Percentiles rank a stretch among this genome's conserved stretches.
phyloP scores from a whole-genome alignment of 2,888 invertebrate genomes.

The Tricholauxania praeusta region DNA sequence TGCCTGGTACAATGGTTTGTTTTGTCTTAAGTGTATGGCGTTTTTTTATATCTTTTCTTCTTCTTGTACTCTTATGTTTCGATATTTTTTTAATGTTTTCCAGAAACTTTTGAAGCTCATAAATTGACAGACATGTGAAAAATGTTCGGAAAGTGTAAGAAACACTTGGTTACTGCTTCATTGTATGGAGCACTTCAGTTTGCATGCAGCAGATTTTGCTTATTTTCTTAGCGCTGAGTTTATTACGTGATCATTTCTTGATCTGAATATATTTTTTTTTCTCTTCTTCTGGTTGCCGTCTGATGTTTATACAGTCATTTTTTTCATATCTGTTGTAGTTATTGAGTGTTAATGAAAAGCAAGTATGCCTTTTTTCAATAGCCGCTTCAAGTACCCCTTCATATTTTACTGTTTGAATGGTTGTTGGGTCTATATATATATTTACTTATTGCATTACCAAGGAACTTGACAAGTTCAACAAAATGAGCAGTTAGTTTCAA shows the following conservation, averaged over 20 bases:
- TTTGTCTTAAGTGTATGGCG: conserved; percentile 21
- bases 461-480: no score
- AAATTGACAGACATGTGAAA: conserved; percentile 29
- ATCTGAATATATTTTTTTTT: not conserved
- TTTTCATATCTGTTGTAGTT: not conserved
- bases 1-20: conserved; percentile 5
- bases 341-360: conserved; percentile 24
- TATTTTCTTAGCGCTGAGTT: conserved; percentile 6
- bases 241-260: not conserved
- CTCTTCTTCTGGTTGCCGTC: not conserved
- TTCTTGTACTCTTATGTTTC: not conserved
- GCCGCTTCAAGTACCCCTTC: not conserved
- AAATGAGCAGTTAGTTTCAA: no score
- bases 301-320: conserved; percentile 2
- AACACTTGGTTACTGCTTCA: conserved; percentile 11
- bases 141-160: not conserved
- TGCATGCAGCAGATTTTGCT: conserved; percentile 7
- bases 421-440: not conserved
- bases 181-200: not conserved
- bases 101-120: conserved; percentile 33
- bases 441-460: conserved; percentile 5
- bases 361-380: not conserved
- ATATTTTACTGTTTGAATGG: not conserved
- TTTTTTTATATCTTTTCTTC: conserved; percentile 1
- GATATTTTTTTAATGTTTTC: conserved; percentile 27